phyloP scores from a whole-genome alignment of 2,797 vertebrate species.

The Poeciliopsis gracilis region DNA sequence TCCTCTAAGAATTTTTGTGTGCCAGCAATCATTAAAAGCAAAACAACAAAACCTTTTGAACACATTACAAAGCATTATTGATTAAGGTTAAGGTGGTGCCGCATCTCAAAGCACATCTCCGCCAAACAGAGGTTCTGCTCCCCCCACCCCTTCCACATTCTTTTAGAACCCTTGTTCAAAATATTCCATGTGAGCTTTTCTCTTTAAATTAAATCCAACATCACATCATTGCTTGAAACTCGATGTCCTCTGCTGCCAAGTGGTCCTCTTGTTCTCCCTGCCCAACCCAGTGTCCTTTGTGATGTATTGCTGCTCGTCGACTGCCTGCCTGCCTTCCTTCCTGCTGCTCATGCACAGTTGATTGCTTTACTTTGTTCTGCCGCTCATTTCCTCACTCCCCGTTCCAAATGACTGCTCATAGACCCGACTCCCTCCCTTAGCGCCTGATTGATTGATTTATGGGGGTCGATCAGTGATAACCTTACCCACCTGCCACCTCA shows the following conservation, averaged over 20 bases:
- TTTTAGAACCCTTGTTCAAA: not conserved
- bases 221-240: constrained; percentile 11
- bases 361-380: constrained; percentile 79
- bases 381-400: constrained; percentile 64
- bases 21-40: not conserved
- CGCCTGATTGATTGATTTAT: constrained; percentile 73
- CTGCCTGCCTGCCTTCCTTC: constrained; percentile 18
- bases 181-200: not conserved
- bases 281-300: constrained; percentile 23
- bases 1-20: not conserved
- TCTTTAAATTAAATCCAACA: constrained; percentile 2
- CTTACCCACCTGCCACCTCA: constrained; percentile 39
- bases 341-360: constrained; percentile 62
- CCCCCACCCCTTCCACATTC: not conserved
- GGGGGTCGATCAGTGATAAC: constrained; percentile 63
- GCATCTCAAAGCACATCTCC: not conserved
- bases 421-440: constrained; percentile 27
- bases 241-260: constrained; percentile 16
- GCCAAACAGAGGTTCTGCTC: not conserved
- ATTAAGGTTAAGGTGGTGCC: constrained; percentile 39
- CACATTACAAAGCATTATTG: constrained; percentile 32
- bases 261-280: constrained; percentile 6
- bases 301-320: constrained; percentile 56
- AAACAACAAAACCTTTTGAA: not conserved
- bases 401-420: constrained; percentile 58